Percentiles rank a stretch among this genome's conserved stretches.
phyloP scores from a whole-genome alignment of 2,113 vertebrate genomes.

The Atherinomorus stipes region DNA sequence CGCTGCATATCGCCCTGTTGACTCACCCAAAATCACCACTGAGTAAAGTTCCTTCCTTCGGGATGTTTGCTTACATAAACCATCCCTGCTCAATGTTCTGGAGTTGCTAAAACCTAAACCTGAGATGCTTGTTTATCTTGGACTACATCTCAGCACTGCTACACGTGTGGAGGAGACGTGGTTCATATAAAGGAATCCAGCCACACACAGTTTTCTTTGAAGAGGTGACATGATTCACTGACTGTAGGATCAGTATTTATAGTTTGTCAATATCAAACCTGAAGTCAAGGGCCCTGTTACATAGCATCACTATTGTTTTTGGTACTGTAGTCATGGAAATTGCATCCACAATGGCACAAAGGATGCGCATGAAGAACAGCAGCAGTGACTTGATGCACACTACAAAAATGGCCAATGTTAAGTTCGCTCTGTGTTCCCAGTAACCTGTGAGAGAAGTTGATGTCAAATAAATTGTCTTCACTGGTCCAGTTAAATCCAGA shows the following conservation, averaged over 20 bases:
- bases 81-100: too few relatives aligned
- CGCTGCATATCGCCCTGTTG: not conserved
- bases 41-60: too few relatives aligned
- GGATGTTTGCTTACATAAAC: too few relatives aligned
- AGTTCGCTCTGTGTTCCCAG: not conserved
- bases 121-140: not conserved
- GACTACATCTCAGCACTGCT: not conserved
- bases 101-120: not conserved
- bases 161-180: not conserved
- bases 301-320: too few relatives aligned
- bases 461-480: not conserved
- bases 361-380: too few relatives aligned
- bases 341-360: too few relatives aligned
- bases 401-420: too few relatives aligned
- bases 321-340: too few relatives aligned
- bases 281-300: not conserved
- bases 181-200: conserved; percentile 18
- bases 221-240: conserved; percentile 5
- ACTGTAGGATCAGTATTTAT: not conserved
- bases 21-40: too few relatives aligned
- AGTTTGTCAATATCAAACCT: not conserved
- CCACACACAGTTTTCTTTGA: not conserved
- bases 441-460: too few relatives aligned
- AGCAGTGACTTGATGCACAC: too few relatives aligned
- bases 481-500: not conserved